A percentile compares a stretch with the other conserved stretches of the same genome.
phyloP scores from a whole-genome alignment of 2,113 vertebrate genomes.

The Chionis minor region DNA sequence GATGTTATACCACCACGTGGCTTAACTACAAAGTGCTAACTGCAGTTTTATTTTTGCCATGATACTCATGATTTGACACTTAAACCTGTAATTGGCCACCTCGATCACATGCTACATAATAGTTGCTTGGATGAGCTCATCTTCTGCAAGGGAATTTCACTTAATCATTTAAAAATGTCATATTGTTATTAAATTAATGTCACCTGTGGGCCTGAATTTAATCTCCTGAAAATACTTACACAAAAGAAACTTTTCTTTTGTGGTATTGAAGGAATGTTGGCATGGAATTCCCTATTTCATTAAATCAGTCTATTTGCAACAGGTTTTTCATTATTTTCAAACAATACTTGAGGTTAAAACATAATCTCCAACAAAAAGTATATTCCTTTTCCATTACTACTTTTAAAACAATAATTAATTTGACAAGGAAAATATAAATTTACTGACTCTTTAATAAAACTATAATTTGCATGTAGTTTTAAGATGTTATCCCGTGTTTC shows the following conservation, averaged over 20 bases:
- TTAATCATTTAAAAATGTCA: not conserved
- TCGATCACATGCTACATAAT: not conserved
- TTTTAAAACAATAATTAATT: not conserved
- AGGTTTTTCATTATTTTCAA: not conserved
- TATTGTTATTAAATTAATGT: not conserved
- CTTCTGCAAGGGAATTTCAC: not conserved
- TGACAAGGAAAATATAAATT: not conserved
- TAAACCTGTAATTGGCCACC: not conserved
- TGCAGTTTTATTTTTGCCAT: not conserved
- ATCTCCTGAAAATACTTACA: not conserved
- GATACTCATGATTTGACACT: not conserved
- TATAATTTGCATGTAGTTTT: not conserved
- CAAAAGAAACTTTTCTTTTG: not conserved
- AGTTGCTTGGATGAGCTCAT: not conserved
- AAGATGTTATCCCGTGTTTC: not conserved
- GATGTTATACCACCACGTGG: not conserved
- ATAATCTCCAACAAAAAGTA: fast-evolving
- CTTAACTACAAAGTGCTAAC: not conserved
- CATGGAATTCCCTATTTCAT: not conserved
- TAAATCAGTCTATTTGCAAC: not conserved
- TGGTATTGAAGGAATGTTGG: not conserved
- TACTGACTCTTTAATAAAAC: not conserved
- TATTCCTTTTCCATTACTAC: not conserved
- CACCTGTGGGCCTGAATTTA: not conserved
- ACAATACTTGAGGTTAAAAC: not conserved